A percentile compares a stretch with the other conserved stretches of the same genome.
phyloP scores from a whole-genome alignment of 2,888 invertebrate genomes.

The Oegoconia quadripuncta region DNA sequence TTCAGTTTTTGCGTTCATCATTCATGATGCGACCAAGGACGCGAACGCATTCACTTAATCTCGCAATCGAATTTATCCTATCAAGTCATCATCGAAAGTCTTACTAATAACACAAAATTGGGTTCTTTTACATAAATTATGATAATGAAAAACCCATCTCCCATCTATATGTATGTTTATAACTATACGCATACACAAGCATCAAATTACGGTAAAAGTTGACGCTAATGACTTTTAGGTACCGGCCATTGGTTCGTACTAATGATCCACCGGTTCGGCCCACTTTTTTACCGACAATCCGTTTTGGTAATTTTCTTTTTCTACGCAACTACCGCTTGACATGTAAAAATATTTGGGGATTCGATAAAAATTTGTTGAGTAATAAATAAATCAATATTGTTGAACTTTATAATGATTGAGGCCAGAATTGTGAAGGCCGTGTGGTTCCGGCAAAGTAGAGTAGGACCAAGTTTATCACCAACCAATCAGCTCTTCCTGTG shows the following conservation, averaged over 20 bases:
- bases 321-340: conserved; percentile 51
- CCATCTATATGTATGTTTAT: conserved; percentile 1
- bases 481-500: too few species aligned
- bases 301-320: conserved; percentile 66
- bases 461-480: too few species aligned
- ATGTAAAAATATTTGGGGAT: conserved; percentile 31
- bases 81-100: conserved; percentile 46
- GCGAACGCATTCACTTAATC: conserved; percentile 22
- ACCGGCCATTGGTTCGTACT: conserved; percentile 75
- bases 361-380: too few species aligned
- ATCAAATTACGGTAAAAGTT: conserved; percentile 74
- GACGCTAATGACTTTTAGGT: conserved; percentile 76
- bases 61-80: conserved; percentile 41
- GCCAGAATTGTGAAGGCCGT: too few species aligned
- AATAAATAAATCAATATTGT: too few species aligned
- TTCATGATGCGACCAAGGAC: too few species aligned
- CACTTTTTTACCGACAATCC: conserved; percentile 71
- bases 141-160: conserved; percentile 47
- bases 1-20: too few species aligned
- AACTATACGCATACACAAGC: conserved; percentile 17
- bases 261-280: conserved; percentile 67
- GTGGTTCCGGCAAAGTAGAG: too few species aligned
- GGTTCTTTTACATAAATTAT: conserved; percentile 66
- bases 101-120: conserved; percentile 65
- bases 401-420: too few species aligned